Evolutionary conservation across 2,888 invertebrate species (phyloP).

Genomic region (Cynaeus angustus): DNA sequence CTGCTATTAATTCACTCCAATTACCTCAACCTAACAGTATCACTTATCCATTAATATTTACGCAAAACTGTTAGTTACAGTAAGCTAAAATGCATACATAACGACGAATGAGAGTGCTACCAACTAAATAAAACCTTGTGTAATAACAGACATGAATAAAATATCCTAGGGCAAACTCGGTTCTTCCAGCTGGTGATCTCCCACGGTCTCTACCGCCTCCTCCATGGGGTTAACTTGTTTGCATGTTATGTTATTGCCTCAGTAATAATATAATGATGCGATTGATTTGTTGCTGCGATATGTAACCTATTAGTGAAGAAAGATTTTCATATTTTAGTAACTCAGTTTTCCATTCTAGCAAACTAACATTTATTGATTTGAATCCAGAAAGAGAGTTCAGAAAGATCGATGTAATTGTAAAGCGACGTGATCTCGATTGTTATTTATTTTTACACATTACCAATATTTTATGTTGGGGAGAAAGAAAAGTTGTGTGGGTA

Average conservation of each 20-base stretch:
- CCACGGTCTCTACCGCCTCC: conserved; percentile 50
- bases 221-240: conserved; percentile 51
- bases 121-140: conserved; percentile 15
- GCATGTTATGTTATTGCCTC: conserved; percentile 47
- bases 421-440: conserved; percentile 21
- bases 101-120: conserved; percentile 12
- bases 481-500: neutral
- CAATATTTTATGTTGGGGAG: conserved; percentile 17
- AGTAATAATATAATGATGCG: conserved; percentile 47
- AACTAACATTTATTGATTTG: conserved; percentile 26
- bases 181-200: conserved; percentile 42
- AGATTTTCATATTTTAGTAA: conserved; percentile 38
- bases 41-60: conserved; percentile 2
- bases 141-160: conserved; percentile 44
- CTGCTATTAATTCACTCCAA: neutral
- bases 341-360: conserved; percentile 27
- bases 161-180: conserved; percentile 13
- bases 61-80: neutral
- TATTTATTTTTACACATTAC: conserved; percentile 27
- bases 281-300: conserved; percentile 41
- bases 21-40: neutral
- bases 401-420: conserved; percentile 31
- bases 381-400: conserved; percentile 8
- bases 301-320: conserved; percentile 33
- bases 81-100: conserved; percentile 24